Evolutionary conservation across 1,140 invertebrate genomes (phyloP).

Genomic region (Hyles vespertilio): DNA sequence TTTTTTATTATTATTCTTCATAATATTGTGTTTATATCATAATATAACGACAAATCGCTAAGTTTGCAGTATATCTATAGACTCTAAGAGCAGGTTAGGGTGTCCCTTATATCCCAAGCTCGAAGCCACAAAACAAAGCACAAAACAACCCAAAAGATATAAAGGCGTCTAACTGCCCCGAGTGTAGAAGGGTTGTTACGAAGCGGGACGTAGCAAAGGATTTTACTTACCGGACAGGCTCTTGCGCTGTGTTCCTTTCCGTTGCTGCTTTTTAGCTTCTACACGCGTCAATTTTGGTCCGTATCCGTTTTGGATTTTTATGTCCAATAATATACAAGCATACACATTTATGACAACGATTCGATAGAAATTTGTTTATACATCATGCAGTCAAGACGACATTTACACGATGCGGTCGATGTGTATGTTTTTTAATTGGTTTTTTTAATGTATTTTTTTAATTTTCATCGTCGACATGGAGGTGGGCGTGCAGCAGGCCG

Average conservation of each 20-base stretch:
- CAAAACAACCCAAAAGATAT: conserved; percentile 4
- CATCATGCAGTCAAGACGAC: conserved; percentile 68
- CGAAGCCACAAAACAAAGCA: conserved; percentile 28
- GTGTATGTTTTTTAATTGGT: conserved; percentile 51
- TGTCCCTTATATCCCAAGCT: background rate
- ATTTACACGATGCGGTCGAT: conserved; percentile 65
- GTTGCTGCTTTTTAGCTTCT: conserved; percentile 95
- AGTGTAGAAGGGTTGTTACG: conserved; percentile 34
- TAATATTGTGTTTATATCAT: no score
- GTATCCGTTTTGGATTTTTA: conserved; percentile 29
- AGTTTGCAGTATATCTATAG: no score
- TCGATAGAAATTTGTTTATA: conserved; percentile 43
- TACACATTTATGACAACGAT: conserved; percentile 65
- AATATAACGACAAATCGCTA: no score
- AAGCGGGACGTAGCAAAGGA: conserved; percentile 64
- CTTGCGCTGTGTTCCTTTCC: conserved; percentile 81
- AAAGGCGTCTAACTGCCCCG: conserved; percentile 19
- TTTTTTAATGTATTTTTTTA: conserved; percentile 27
- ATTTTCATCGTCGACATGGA: conserved; percentile 55
- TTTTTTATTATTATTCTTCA: no score
- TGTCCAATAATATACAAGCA: conserved; percentile 53
- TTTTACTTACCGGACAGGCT: conserved; percentile 86
- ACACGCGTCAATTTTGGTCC: conserved; percentile 52
- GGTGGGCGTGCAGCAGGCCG: conserved; percentile 63
- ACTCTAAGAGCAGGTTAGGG: conserved; percentile 1